Conservation (phyloP, 2,888 invertebrate species). For the Lasioglossum leucozonium region DNA sequence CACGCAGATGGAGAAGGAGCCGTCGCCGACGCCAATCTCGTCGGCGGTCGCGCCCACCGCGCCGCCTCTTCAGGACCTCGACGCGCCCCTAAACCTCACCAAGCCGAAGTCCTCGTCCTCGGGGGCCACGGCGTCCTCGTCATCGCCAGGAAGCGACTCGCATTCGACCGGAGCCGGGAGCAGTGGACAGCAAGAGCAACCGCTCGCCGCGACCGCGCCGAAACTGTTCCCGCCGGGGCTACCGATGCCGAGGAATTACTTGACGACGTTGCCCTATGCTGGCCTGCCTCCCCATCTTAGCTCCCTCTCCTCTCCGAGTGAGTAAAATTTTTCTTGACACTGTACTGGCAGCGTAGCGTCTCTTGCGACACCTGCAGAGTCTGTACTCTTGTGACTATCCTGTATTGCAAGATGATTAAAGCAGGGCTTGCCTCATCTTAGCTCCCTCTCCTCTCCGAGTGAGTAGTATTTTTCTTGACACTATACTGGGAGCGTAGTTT, state of each 20-base stretch:
- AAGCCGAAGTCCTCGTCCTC: constrained; percentile 90
- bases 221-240: constrained; percentile 87
- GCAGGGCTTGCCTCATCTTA: constrained; percentile 85
- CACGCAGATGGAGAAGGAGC: constrained; percentile 83
- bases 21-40: constrained; percentile 82
- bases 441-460: constrained; percentile 84
- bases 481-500: too few relatives aligned
- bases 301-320: constrained; percentile 84
- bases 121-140: constrained; percentile 82
- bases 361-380: too few relatives aligned
- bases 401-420: too few relatives aligned
- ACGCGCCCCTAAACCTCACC: constrained; percentile 94
- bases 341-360: too few relatives aligned
- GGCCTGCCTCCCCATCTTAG: constrained; percentile 87
- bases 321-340: constrained; percentile 62
- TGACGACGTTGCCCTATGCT: constrained; percentile 86
- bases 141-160: constrained; percentile 85
- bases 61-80: constrained; percentile 87
- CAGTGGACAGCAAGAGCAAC: constrained; percentile 85
- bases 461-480: constrained; percentile 63
- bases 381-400: too few relatives aligned
- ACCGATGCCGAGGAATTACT: constrained; percentile 87
- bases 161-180: constrained; percentile 83
- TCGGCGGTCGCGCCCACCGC: constrained; percentile 81
- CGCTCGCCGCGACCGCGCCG: constrained; percentile 86